Evolutionary conservation across 2,888 invertebrate genomes (phyloP).

Genomic region (Pollenia labialis): DNA sequence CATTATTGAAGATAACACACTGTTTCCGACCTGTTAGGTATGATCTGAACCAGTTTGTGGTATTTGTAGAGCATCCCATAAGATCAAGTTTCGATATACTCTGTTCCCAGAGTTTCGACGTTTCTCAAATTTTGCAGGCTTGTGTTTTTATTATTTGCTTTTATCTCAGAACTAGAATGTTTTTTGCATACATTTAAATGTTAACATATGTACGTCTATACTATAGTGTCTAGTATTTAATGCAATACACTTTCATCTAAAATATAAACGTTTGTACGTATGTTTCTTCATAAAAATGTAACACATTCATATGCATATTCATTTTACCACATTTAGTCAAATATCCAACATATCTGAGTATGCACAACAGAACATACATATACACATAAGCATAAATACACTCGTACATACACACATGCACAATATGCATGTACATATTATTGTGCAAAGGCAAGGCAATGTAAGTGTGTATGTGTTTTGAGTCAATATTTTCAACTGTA

Average conservation of each 20-base stretch:
- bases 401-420: not conserved
- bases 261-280: not conserved
- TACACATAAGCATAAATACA: too few relatives aligned
- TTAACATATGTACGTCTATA: too few relatives aligned
- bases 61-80: too few relatives aligned
- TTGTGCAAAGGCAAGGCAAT: not conserved
- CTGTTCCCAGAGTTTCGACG: too few relatives aligned
- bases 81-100: too few relatives aligned
- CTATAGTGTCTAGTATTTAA: not conserved
- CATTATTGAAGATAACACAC: too few relatives aligned
- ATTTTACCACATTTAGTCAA: slow-evolving; percentile 17
- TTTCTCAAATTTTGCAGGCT: too few relatives aligned
- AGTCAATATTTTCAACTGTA: slow-evolving; percentile 65
- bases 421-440: not conserved
- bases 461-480: not conserved
- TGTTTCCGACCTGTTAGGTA: too few relatives aligned
- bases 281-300: not conserved
- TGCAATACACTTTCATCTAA: not conserved
- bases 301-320: not conserved
- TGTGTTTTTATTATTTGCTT: too few relatives aligned
- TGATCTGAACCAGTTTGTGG: too few relatives aligned
- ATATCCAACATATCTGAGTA: slow-evolving; percentile 5
- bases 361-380: not conserved
- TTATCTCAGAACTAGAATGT: too few relatives aligned
- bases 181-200: too few relatives aligned